phyloP scores from a whole-genome alignment of 2,888 invertebrate genomes.

The Nomada fabriciana region DNA sequence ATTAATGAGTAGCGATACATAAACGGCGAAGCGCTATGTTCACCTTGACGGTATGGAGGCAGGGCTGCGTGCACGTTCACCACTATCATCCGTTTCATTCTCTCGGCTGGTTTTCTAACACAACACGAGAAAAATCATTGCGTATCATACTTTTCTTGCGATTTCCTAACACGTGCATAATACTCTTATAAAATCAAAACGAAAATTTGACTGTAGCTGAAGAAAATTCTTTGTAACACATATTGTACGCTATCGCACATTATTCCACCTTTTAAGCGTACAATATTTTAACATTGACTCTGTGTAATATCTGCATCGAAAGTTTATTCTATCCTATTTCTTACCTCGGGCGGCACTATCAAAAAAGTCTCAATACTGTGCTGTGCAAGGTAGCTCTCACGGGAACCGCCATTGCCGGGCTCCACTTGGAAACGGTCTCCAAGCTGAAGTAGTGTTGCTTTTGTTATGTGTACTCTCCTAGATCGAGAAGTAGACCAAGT shows the following conservation, averaged over 20 bases:
- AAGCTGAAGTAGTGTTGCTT: conserved; percentile 92
- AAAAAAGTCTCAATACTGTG: conserved; percentile 95
- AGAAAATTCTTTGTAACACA: no score
- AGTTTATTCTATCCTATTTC: conserved; percentile 55
- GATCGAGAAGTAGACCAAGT: not conserved
- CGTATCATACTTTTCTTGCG: not conserved
- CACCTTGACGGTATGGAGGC: conserved; percentile 83
- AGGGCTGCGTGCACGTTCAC: conserved; percentile 67
- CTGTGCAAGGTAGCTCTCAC: conserved; percentile 93
- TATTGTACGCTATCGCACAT: no score
- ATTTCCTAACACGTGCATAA: not conserved
- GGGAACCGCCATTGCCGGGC: conserved; percentile 92
- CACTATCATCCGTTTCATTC: conserved; percentile 71
- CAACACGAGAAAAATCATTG: conserved; percentile 39
- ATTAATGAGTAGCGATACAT: conserved; percentile 4
- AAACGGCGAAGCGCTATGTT: conserved; percentile 49
- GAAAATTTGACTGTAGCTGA: no score
- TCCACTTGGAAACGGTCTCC: conserved; percentile 94
- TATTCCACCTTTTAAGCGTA: no score
- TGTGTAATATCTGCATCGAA: no score
- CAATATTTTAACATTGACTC: no score
- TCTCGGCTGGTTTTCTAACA: conserved; percentile 83
- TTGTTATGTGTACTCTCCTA: conserved; percentile 95
- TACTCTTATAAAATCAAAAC: not conserved
- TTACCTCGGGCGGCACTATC: conserved; percentile 93